Conservation (phyloP, 2,113 vertebrate genomes). For the Terrapene triunguis region DNA sequence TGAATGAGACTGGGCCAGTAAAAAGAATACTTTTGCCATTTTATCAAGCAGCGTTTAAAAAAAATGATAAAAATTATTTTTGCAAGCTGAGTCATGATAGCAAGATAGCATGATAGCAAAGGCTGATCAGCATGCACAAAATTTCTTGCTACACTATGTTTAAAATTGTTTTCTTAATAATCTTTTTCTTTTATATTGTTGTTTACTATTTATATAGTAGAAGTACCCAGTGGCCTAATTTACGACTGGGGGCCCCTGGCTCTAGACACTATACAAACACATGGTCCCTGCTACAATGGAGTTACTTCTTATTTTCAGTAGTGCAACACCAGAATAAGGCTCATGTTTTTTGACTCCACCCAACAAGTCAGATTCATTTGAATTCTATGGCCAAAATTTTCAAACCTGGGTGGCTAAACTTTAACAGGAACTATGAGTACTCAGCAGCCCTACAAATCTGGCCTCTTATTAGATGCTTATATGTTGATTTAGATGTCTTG, state of each 20-base stretch:
- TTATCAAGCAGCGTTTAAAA: neutral
- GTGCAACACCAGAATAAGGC: neutral
- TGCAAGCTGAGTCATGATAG: neutral
- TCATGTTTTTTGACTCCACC: too few species aligned
- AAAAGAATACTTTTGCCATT: neutral
- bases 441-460: neutral
- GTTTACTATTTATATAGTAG: neutral
- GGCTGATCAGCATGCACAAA: neutral
- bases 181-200: neutral
- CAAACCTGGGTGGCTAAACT: neutral
- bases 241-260: neutral
- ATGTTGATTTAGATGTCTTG: neutral
- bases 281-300: neutral
- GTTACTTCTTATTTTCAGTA: neutral
- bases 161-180: neutral
- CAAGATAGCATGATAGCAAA: neutral
- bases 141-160: neutral
- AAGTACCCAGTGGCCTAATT: neutral
- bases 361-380: too few species aligned
- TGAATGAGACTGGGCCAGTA: neutral
- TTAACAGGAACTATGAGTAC: neutral
- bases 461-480: fast-evolving
- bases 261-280: too few species aligned
- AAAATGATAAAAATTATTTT: neutral
- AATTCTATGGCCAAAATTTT: too few species aligned